Percentiles rank a stretch among this genome's conserved stretches.
Evolutionary conservation across 37 sponge, comb jelly and placozoan species (phyloP).

Genomic region (Aphrocallistes beatrix): DNA sequence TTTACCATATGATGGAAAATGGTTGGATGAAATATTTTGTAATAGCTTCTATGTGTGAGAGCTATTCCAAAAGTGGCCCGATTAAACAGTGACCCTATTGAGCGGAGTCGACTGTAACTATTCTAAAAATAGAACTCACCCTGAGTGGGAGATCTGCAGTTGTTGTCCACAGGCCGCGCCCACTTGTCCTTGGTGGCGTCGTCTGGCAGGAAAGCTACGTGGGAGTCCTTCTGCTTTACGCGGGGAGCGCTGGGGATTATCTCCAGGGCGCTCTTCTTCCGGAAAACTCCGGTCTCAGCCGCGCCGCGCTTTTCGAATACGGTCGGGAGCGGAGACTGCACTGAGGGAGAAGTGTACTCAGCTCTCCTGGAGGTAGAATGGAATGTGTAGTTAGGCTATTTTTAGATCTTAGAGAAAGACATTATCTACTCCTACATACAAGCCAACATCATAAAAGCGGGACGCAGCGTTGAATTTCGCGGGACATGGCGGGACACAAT

Average conservation of each 20-base stretch:
- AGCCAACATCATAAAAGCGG: too few relatives aligned
- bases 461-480: too few relatives aligned
- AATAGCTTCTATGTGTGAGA: too few relatives aligned
- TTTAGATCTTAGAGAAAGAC: too few relatives aligned
- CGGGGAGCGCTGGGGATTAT: not conserved
- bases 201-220: not conserved
- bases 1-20: too few relatives aligned
- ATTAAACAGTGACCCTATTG: too few relatives aligned
- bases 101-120: too few relatives aligned
- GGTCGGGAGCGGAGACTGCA: not conserved
- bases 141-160: not conserved
- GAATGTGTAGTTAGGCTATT: too few relatives aligned
- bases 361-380: not conserved
- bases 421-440: too few relatives aligned
- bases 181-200: not conserved
- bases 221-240: not conserved
- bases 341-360: not conserved
- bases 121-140: not conserved
- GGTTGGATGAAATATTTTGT: too few relatives aligned
- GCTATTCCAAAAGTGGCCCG: too few relatives aligned
- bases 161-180: not conserved
- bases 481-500: too few relatives aligned
- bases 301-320: slow-evolving; percentile 2
- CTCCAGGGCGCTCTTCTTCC: not conserved
- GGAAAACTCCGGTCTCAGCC: not conserved